Evolutionary conservation across 2,113 vertebrate genomes (phyloP), one percentile per base, ranked within the genome.

Genomic region (Saguinus imperator): DNA sequence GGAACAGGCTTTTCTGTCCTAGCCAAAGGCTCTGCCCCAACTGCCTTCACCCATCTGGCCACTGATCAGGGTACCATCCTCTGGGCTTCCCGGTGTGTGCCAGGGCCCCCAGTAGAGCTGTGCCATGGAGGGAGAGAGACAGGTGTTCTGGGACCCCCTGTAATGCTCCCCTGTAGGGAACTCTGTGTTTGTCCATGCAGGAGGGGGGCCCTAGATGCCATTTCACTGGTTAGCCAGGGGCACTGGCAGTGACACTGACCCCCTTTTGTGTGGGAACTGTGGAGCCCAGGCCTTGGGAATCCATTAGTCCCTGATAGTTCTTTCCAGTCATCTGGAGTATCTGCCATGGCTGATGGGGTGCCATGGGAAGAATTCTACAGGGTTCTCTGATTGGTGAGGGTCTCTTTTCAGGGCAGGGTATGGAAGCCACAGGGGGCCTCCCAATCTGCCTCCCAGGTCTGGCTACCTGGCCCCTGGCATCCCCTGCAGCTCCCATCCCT

Each of bases 291-390:
- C 43, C 48, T 79, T 3, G 11, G 16, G 32, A 16, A 20, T 13
- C 35, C 29, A 11, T 12, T 40, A 29, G 70, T n/a, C 13, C 4
- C 13, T 13, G 29, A 4, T 6, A 21, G 1, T 13, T 45, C 45
- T 9, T 37, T 5, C 17, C 2, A 21, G 88, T 43, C 52, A 9
- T 5, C n/a, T 8, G 13, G n/a, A 37, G n/a, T 76, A 16, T 1
- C 4, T 9, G 9, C 48, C n/a, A 9, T 0, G 1, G 75, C 35
- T 5, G 35, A 10, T 0, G 32, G 27, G 61, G 55, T 13, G 9
- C 5, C 1, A 1, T 0, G 40, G 8, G 23, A 23, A 72, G 73
- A 58, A 23, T 43, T 48, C 6, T 3, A 40, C 6, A 55, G 18
- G 35, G 64, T 9, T 10, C 13, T 12, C 57, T 3, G 10, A 5